Conservation (phyloP, 2,888 invertebrate species). For the Ophraella communa region DNA sequence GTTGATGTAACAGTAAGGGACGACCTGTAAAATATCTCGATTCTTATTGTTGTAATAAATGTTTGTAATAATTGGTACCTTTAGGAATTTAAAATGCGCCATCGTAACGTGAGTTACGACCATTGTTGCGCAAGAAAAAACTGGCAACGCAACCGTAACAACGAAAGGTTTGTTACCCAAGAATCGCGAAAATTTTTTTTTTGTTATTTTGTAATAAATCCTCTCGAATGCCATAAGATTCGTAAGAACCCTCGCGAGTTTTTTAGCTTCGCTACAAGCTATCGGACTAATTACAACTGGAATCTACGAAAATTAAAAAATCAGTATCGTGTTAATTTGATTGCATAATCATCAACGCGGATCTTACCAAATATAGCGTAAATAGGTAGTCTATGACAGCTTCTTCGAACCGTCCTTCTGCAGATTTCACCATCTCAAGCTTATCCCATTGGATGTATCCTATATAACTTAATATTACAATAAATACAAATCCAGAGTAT, state of each 20-base stretch:
- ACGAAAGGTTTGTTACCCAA: constrained; percentile 67
- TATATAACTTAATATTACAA: constrained; percentile 57
- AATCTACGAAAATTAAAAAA: not conserved
- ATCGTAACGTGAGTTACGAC: constrained; percentile 74
- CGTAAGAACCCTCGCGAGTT: constrained; percentile 60
- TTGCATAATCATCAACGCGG: not conserved
- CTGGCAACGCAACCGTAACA: constrained; percentile 66
- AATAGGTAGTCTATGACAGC: constrained; percentile 78
- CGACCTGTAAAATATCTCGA: constrained; percentile 56
- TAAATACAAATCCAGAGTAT: constrained; percentile 65
- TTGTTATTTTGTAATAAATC: constrained; percentile 68
- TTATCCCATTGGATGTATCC: constrained; percentile 69
- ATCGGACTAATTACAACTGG: constrained; percentile 70
- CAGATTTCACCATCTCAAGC: constrained; percentile 66
- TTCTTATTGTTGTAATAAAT: not conserved
- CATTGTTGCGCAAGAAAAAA: constrained; percentile 69
- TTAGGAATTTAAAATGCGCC: constrained; percentile 70
- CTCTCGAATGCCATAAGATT: constrained; percentile 74
- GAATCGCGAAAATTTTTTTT: constrained; percentile 64
- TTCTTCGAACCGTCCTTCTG: constrained; percentile 75
- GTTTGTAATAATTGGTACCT: constrained; percentile 55
- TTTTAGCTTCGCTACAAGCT: constrained; percentile 60
- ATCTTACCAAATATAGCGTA: constrained; percentile 69
- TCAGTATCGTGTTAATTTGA: not conserved
- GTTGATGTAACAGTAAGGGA: constrained; percentile 75